phyloP scores from a whole-genome alignment of 2,888 invertebrate genomes.

The Tridacna crocea region DNA sequence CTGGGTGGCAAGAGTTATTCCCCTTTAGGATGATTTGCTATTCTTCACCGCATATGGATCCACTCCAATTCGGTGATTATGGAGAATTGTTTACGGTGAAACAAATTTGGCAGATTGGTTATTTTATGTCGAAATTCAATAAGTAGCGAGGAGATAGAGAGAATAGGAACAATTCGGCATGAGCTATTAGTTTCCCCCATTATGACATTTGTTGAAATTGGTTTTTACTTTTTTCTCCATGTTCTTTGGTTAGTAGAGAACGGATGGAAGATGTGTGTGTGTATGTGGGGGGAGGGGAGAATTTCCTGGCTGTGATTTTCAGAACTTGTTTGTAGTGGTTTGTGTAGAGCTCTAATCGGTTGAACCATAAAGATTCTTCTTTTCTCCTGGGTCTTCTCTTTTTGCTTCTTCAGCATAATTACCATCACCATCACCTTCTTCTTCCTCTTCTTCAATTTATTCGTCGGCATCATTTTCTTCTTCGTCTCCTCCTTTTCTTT shows the following conservation, averaged over 20 bases:
- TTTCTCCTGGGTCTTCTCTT: too few species aligned
- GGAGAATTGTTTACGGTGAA: neutral
- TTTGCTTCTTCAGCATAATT: neutral
- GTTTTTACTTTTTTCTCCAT: neutral
- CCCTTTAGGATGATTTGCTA: too few species aligned
- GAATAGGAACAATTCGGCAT: neutral
- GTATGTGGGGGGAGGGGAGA: too few species aligned
- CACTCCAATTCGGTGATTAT: too few species aligned
- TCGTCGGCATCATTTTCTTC: neutral
- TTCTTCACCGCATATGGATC: too few species aligned
- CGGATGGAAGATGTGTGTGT: too few species aligned
- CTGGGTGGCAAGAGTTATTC: too few species aligned
- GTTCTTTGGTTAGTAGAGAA: too few species aligned
- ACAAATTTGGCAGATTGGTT: constrained; percentile 13
- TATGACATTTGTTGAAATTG: constrained; percentile 3
- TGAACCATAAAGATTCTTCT: neutral
- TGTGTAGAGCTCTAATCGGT: neutral
- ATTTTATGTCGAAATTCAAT: constrained; percentile 12
- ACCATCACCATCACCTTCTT: neutral
- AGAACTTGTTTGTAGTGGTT: too few species aligned
- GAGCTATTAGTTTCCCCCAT: neutral
- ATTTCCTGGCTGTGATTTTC: too few species aligned
- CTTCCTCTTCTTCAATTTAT: neutral
- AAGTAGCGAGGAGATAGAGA: neutral
- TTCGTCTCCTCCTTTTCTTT: neutral